phyloP scores from a whole-genome alignment of 2,113 vertebrate species.

The Channa maculata region DNA sequence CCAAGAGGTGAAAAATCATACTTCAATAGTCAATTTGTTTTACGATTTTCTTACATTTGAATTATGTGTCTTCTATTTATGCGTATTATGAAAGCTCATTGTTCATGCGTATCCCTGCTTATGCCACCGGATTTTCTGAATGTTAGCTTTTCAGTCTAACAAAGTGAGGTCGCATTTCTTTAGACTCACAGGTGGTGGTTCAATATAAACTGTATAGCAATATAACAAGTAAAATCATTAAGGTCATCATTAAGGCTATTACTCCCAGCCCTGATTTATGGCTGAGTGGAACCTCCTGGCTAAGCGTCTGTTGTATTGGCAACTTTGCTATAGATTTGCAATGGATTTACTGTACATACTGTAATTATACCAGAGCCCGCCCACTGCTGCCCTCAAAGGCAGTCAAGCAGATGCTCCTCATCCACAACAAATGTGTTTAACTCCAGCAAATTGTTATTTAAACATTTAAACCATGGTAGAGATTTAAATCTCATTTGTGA shows the following conservation, averaged over 20 bases:
- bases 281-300: constrained; percentile 2
- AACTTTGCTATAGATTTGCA: constrained; percentile 50
- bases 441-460: constrained; percentile 39
- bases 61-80: not conserved
- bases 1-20: not conserved
- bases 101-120: constrained; percentile 2
- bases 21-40: not conserved
- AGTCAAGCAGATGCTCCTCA: constrained; percentile 52
- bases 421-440: constrained; percentile 50
- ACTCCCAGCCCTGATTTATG: constrained; percentile 16
- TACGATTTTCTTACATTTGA: not conserved
- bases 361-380: constrained; percentile 33
- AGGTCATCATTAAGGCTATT: constrained; percentile 31
- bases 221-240: constrained; percentile 27
- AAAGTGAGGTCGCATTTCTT: not conserved
- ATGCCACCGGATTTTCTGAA: not conserved
- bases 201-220: constrained; percentile 4
- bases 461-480: constrained; percentile 31
- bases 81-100: not conserved
- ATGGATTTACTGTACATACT: too few species aligned
- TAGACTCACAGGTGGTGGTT: constrained; percentile 7
- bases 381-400: constrained; percentile 39
- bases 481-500: constrained; percentile 48
- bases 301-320: constrained; percentile 25
- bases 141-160: constrained; percentile 1